Percentiles rank a stretch among this genome's conserved stretches.
These are phyloP conservation scores for Mnemiopsis leidyi DNA, from an alignment of 37 sponge, comb jelly and placozoan genomes.

Conservation along the genomic window DNA sequence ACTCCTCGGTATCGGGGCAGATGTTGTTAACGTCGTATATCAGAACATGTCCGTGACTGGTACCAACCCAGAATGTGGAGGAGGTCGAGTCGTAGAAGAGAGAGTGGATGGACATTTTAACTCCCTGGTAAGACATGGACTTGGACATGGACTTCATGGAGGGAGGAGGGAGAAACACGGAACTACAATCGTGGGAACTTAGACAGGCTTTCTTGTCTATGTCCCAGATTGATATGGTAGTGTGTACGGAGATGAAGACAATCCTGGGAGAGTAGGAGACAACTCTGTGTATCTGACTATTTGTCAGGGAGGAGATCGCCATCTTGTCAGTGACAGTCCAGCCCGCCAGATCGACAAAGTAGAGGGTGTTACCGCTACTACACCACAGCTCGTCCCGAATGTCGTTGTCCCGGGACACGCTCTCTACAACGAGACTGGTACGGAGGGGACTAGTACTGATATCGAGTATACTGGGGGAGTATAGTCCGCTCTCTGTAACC, in stretches of 20 bases:
- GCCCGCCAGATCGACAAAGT: conserved; percentile 10
- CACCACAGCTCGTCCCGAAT: conserved; percentile 50
- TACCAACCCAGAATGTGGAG: conserved; percentile 41
- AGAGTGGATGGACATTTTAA: conserved; percentile 44
- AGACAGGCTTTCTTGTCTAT: conserved; percentile 31
- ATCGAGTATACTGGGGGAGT: conserved; percentile 61
- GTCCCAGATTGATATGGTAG: conserved; percentile 46
- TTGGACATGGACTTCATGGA: conserved; percentile 11
- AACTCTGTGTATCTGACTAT: conserved; percentile 28
- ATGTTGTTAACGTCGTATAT: conserved; percentile 52
- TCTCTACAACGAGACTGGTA: background rate
- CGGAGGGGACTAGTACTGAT: conserved; percentile 15
- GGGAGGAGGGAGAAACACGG: conserved; percentile 60
- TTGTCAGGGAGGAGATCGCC: background rate
- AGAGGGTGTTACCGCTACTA: background rate
- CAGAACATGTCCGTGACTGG: conserved; percentile 56
- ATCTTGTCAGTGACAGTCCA: background rate
- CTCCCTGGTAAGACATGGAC: conserved; percentile 23
- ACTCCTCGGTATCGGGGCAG: background rate
- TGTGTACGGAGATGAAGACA: conserved; percentile 21
- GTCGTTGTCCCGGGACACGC: background rate
- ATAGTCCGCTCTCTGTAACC: conserved; percentile 18
- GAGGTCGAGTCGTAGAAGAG: conserved; percentile 23
- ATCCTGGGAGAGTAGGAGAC: conserved; percentile 8
- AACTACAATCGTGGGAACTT: conserved; percentile 37